A percentile compares a stretch with the other conserved stretches of the same genome.
These are phyloP conservation scores for Rousettus madagascariensis DNA, from an alignment of 2,797 vertebrate genomes.

Conservation along the genomic window DNA sequence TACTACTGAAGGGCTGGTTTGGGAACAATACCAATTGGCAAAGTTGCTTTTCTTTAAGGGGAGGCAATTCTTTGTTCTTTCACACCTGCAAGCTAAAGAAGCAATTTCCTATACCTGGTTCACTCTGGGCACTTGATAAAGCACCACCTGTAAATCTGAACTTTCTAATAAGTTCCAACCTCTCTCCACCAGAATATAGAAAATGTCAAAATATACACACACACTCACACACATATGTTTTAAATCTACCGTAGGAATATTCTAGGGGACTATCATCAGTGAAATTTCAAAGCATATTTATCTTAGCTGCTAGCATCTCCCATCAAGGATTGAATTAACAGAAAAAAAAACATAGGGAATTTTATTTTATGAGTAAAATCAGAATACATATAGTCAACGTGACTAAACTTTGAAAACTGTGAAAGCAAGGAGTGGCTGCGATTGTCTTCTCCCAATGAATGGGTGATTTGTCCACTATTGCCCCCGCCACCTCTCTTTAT, in stretches of 20 bases:
- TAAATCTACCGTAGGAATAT: neutral
- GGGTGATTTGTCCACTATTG: neutral
- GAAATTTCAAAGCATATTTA: conserved; percentile 12
- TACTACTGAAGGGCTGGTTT: neutral
- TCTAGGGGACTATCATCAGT: neutral
- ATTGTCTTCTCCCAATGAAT: neutral
- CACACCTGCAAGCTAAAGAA: conserved; percentile 11
- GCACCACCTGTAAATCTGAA: conserved; percentile 11
- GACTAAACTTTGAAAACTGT: neutral
- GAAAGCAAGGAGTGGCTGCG: neutral
- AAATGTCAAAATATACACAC: neutral
- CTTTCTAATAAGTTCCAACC: conserved; percentile 11
- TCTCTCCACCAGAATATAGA: neutral
- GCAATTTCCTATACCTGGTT: conserved; percentile 45
- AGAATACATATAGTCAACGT: neutral
- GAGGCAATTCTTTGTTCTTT: conserved; percentile 36
- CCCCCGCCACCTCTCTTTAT: neutral
- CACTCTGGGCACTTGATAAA: neutral
- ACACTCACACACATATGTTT: too few relatives aligned
- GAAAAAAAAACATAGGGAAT: neutral
- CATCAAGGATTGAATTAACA: neutral
- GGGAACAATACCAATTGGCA: neutral
- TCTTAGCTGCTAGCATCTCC: neutral
- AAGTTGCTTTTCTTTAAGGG: conserved; percentile 50
- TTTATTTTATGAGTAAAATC: conserved; percentile 31